phyloP scores from a whole-genome alignment of 2,888 invertebrate species.

The Adelphocoris suturalis region DNA sequence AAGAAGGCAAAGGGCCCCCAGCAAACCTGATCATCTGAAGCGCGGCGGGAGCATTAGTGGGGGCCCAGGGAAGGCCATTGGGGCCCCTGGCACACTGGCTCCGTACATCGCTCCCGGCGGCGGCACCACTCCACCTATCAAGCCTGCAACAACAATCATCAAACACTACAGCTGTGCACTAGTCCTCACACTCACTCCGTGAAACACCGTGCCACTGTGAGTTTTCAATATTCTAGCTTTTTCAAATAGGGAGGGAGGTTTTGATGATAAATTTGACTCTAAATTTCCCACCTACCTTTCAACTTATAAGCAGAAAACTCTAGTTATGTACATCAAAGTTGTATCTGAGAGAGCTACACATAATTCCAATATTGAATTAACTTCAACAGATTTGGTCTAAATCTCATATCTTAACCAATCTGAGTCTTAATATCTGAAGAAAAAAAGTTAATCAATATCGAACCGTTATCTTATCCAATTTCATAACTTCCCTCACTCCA shows the following conservation, averaged over 20 bases:
- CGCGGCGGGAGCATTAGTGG: constrained; percentile 89
- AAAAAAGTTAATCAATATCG: too few species aligned
- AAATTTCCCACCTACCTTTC: constrained; percentile 1
- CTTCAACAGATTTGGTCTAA: too few species aligned
- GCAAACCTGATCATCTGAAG: constrained; percentile 89
- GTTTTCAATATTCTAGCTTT: not conserved
- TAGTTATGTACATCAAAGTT: constrained; percentile 10
- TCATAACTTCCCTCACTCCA: too few species aligned
- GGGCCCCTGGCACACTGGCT: constrained; percentile 75
- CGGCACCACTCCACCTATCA: constrained; percentile 76
- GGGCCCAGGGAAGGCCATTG: constrained; percentile 79
- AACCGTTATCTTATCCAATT: too few species aligned
- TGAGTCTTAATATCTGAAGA: too few species aligned
- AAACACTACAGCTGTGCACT: constrained; percentile 50
- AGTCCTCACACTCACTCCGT: constrained; percentile 47
- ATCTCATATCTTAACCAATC: too few species aligned
- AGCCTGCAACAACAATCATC: constrained; percentile 74
- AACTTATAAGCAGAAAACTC: not conserved
- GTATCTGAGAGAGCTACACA: constrained; percentile 31
- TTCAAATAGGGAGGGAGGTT: not conserved
- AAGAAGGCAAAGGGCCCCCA: constrained; percentile 81
- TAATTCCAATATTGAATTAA: too few species aligned
- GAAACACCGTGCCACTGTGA: constrained; percentile 56
- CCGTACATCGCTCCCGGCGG: constrained; percentile 75
- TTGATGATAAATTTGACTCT: not conserved